Evolutionary conservation across 2,113 vertebrate genomes (phyloP).

Genomic region (Myotis brandtii): DNA sequence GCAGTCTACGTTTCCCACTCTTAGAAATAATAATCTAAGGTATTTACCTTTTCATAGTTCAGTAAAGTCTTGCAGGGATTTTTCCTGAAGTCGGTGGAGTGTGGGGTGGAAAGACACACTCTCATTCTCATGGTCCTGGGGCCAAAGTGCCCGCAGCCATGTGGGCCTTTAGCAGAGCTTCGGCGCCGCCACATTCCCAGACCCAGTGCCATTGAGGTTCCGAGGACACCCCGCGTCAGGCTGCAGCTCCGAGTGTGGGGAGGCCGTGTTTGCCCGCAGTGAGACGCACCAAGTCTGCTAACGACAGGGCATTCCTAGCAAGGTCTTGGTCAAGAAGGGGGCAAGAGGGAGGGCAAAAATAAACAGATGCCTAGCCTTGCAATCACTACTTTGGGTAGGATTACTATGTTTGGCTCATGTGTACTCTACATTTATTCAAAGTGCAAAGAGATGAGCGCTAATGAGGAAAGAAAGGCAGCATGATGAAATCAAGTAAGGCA

Average conservation of each 20-base stretch:
- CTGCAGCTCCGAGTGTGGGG: not conserved
- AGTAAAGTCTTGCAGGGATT: not conserved
- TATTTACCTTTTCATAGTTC: not conserved
- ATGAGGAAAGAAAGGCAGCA: not conserved
- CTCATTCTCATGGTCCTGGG: not conserved
- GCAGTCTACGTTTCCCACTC: not conserved
- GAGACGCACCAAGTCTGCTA: not conserved
- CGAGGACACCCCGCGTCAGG: not conserved
- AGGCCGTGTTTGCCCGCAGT: not conserved
- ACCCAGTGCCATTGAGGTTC: not conserved
- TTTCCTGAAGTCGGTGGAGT: not conserved
- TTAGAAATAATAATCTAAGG: not conserved
- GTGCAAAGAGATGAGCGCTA: not conserved
- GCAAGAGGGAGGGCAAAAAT: conserved; percentile 25
- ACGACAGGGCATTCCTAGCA: not conserved
- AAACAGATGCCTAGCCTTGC: not conserved
- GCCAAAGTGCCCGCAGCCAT: not conserved
- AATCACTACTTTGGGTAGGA: not conserved
- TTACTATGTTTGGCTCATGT: conserved; percentile 32
- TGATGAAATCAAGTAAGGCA: not conserved
- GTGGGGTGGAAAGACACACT: not conserved
- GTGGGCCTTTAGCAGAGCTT: not conserved
- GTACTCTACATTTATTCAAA: conserved; percentile 45
- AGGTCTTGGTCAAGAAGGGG: not conserved
- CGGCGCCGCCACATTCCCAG: not conserved